Evolutionary conservation across 2,888 invertebrate genomes (phyloP), one percentile per base, ranked within the genome.

Genomic region (Cataglyphis cursor): DNA sequence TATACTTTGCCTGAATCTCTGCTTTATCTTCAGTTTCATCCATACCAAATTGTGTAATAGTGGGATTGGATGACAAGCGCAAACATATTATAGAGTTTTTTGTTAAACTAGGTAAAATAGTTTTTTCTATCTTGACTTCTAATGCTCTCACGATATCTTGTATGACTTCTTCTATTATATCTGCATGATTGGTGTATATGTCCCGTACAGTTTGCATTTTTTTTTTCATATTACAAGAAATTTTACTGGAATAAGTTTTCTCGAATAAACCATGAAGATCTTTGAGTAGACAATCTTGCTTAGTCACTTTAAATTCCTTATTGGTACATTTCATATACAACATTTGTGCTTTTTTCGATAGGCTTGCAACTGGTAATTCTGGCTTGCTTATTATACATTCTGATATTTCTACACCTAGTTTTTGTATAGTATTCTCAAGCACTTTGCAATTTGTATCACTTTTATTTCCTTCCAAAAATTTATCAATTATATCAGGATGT

Each of bases 21-120:
- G 86, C 86, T 57, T 51, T n/a, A 3, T 31, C 15, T 24, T 1
- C 9, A 10, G 64, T 87, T 10, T 28, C 10, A 57, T 70, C 61
- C 3, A 75, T 38, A 6, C 86, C 86, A 15, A 82, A 1, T 70
- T 87, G 78, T n/a, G 72, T 8, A 12, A 87, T 24, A 10, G 2
- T 0, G 8, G 83, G 86, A 0, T 0, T 0, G 1, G 75, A 74
- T 12, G 3, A 10, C 21, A 87, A 0, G 8, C 48, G 74, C 1
- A 76, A 0, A 10, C 59, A 51, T 70, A 78, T 9, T 31, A 81
- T 41, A 21, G 15, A 41, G 0, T 6, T 0, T 5, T 59, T 10
- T 9, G 0, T 0, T 3, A 0, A 3, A 28, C 3, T 78, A 0
- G 0, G 0, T n/a, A 51, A 38, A 51, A 0, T 18, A 1, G 0